phyloP scores from a whole-genome alignment of 2,113 vertebrate species.

The Nannospalax galili region DNA sequence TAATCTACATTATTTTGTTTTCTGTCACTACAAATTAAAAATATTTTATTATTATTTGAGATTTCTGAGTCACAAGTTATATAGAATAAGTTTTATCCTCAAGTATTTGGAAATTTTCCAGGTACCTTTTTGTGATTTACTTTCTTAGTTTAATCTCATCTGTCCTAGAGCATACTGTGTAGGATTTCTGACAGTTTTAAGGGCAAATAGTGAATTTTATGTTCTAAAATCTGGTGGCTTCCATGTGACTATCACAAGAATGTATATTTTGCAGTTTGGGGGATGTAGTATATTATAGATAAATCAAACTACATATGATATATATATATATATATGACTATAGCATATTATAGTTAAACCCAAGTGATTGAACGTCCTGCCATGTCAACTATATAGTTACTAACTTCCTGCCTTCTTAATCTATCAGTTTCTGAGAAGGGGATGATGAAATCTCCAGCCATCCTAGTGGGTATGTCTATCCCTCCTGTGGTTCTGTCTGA shows the following conservation, averaged over 20 bases:
- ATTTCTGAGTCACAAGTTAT: neutral
- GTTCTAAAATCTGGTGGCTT: neutral
- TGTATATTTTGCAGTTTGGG: neutral
- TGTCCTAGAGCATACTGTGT: neutral
- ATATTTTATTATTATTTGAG: neutral
- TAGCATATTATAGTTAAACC: neutral
- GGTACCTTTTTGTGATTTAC: neutral
- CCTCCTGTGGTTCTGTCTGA: too few relatives aligned
- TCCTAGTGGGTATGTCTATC: neutral
- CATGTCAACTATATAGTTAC: neutral
- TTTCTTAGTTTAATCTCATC: neutral
- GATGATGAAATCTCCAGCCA: neutral
- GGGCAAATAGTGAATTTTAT: neutral
- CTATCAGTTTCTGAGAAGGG: neutral
- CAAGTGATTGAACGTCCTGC: neutral
- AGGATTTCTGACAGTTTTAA: neutral
- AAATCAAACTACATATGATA: too few relatives aligned
- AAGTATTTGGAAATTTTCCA: neutral
- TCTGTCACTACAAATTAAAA: neutral
- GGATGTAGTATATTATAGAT: neutral
- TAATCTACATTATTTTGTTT: neutral
- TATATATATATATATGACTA: too few relatives aligned
- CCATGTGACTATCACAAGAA: neutral
- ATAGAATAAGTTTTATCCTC: neutral
- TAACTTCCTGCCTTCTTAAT: neutral